Base-by-base conservation (phyloP, 2,888 invertebrate genomes). In the Barypeithes pellucidus region DNA sequence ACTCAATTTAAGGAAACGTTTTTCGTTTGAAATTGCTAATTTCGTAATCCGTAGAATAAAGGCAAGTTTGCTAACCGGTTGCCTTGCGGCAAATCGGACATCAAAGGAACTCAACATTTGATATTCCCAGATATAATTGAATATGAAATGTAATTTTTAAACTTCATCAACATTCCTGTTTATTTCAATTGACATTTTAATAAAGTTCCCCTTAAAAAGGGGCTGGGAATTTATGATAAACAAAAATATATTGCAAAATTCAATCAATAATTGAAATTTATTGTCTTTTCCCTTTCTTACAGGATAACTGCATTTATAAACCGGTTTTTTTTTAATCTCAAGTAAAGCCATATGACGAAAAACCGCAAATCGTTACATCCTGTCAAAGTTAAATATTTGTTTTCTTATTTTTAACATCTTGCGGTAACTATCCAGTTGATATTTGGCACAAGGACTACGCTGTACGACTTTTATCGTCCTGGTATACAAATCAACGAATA, bases 111-210 rank as follows among this genome's bases (percentile, higher is more conserved):
- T 59, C 62, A 62, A 52, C 79, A 80, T 81, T 81, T 80, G 79
- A 80, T 80, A 80, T 81, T 80, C 80, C 76, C 76, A 80, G 79
- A 79, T 80, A 81, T 81, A 82, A 82, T 82, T 82, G 82, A 82
- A 82, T 82, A 77, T 77, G 81, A 80, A 82, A 82, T 81, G 81
- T 81, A 82, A 81, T 82, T 82, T 81, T 80, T 81, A 78, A 75
- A 80, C 79, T 79, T 81, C 81, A 80, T 81, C 81, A 80, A 77
- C 77, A 77, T 77, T 75, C 75, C 77, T 80, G 78, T 79, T 78
- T 78, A 75, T 78, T 76, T 75, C 76, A 74, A 71, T 76, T 79
- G 79, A 80, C 79, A 77, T 79, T 80, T 78, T 78, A 77, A 78
- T 80, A 79, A 78, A 62, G 66, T 52, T 57, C 33, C 18, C 18